These are phyloP conservation scores for Allygus modestus DNA, from an alignment of 2,888 invertebrate species.

Conservation along the genomic window DNA sequence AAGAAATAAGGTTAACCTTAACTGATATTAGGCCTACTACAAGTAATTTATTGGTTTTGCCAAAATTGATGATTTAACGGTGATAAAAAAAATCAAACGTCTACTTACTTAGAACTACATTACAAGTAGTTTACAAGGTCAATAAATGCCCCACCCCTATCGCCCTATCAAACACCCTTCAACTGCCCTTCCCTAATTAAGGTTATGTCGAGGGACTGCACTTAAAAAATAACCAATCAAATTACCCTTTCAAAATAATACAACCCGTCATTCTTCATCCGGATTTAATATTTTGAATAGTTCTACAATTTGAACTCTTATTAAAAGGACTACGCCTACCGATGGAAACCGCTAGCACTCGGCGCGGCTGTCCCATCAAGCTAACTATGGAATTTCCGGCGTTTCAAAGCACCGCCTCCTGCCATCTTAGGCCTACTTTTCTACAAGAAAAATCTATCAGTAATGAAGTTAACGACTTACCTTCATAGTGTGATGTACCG, in stretches of 20 bases:
- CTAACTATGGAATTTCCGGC: not conserved
- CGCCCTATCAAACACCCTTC: constrained; percentile 20
- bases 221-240: not conserved
- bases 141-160: constrained; percentile 27
- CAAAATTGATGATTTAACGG: too few relatives aligned
- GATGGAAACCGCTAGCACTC: constrained; percentile 12
- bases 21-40: too few relatives aligned
- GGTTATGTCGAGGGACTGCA: not conserved
- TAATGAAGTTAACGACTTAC: not conserved
- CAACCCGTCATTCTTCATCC: not conserved
- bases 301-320: not conserved
- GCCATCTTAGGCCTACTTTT: not conserved
- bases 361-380: not conserved
- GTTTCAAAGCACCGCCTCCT: not conserved
- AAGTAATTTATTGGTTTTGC: too few relatives aligned
- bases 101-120: not conserved
- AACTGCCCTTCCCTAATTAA: not conserved
- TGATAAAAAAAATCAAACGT: too few relatives aligned
- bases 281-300: not conserved
- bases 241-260: not conserved
- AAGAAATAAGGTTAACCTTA: too few relatives aligned
- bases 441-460: not conserved
- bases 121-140: not conserved
- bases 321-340: constrained; percentile 8
- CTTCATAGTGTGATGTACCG: not conserved